phyloP scores from a whole-genome alignment of 2,888 invertebrate species.

The Tetramorium bicarinatum region DNA sequence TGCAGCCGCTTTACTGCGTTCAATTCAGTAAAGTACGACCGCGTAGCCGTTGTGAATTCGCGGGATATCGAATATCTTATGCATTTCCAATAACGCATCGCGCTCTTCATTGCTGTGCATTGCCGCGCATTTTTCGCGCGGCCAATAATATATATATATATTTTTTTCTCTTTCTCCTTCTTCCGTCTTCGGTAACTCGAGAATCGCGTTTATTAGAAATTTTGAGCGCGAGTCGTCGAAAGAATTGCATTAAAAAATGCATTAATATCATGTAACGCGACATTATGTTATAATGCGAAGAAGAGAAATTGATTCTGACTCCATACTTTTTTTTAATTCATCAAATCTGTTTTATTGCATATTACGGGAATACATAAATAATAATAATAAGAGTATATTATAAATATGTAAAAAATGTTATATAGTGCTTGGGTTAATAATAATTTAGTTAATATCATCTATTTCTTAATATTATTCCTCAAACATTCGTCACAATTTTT shows the following conservation, averaged over 20 bases:
- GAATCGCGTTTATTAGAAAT: conserved; percentile 8
- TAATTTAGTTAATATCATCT: conserved; percentile 21
- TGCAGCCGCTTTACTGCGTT: conserved; percentile 30
- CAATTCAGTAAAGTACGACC: conserved; percentile 23
- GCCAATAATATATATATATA: conserved; percentile 10
- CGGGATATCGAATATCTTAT: conserved; percentile 49
- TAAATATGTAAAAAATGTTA: neutral
- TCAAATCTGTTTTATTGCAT: conserved; percentile 23
- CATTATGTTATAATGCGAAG: neutral
- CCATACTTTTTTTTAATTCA: neutral
- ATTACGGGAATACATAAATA: neutral
- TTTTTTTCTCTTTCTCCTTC: neutral
- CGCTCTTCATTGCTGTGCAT: conserved; percentile 36
- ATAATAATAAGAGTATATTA: conserved; percentile 1
- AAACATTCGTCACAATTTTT: neutral
- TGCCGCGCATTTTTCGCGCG: conserved; percentile 50
- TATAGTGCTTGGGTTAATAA: neutral
- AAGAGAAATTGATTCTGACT: neutral
- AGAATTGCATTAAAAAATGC: neutral
- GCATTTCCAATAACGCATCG: conserved; percentile 59
- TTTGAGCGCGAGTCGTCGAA: neutral
- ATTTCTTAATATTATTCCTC: neutral
- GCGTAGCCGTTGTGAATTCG: conserved; percentile 28
- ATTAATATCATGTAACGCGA: neutral
- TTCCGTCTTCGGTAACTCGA: neutral